phyloP scores from a whole-genome alignment of 2,113 vertebrate species.

The Calyptommatus sinebrachiatus region DNA sequence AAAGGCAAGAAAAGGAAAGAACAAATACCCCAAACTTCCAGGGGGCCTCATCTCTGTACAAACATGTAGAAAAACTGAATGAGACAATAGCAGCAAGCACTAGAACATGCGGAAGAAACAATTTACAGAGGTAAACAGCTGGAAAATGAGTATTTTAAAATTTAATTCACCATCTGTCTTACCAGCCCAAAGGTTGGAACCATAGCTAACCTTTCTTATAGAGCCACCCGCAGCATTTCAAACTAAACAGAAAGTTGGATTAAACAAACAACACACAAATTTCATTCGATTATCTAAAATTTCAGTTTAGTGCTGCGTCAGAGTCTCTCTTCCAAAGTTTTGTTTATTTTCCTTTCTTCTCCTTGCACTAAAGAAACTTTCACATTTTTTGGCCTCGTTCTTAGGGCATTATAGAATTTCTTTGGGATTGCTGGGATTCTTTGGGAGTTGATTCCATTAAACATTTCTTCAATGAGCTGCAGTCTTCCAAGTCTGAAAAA shows the following conservation, averaged over 20 bases:
- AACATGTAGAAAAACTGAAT: neutral
- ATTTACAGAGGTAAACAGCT: neutral
- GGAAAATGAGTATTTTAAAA: conserved; percentile 1
- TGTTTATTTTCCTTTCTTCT: no score
- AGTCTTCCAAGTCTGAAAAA: neutral
- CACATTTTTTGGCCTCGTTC: neutral
- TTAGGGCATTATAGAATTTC: neutral
- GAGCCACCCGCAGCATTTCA: neutral
- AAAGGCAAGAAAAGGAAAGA: neutral
- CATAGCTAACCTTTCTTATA: neutral
- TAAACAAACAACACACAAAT: neutral
- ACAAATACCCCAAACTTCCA: neutral
- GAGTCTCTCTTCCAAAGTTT: neutral
- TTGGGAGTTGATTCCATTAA: neutral
- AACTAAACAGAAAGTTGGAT: neutral
- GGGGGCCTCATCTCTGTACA: neutral
- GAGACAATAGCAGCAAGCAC: neutral
- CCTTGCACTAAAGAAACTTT: neutral
- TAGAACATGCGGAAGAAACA: neutral
- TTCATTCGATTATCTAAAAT: neutral
- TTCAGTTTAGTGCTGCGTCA: neutral
- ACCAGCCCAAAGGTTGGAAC: neutral
- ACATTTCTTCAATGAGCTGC: neutral
- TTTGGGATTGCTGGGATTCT: neutral
- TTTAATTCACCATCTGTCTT: neutral